Evolutionary conservation across 2,113 vertebrate genomes (phyloP), one percentile per base, ranked within the genome.

Genomic region (Serinus canaria): DNA sequence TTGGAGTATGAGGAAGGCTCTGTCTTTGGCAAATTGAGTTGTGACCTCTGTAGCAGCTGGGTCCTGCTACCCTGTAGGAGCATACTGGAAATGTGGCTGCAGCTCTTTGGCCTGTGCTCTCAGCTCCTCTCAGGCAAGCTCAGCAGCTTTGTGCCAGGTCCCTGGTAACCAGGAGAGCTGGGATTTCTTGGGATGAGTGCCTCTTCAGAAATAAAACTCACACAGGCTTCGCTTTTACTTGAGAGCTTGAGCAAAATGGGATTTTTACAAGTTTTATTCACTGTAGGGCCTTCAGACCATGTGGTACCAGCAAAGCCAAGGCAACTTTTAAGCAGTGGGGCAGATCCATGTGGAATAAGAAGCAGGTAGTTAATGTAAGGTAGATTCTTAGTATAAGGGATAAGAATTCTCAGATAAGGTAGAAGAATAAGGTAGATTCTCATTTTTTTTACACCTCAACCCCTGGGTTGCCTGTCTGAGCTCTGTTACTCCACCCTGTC

Each of bases 121-220:
- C 39, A 15, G 58, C 27, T 46, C 63, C n/a, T 79, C 53, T 35
- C 15, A 33, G 16, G 12, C 24, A 5, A 21, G 47, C 47, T 64
- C 53, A 62, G 50, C 50, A 78, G 68, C 43, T 43, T 64, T 43
- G 27, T 33, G n/a, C 14, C 21, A 56, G 77, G 9, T 47, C 79
- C 25, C 24, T 6, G 2, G 30, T 22, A n/a, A 55, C 35, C 0
- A 9, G 9, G 7, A 13, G 6, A 60, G 19, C 0, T 60, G 43
- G 47, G 50, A 11, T 41, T 76, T 76, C 33, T 63, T 11, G 8
- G 19, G 19, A 28, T 43, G 22, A 47, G 13, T 21, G 18, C 19
- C 30, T 83, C 15, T 86, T 64, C 37, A 44, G 62, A 63, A 69
- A 68, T 4, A 37, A 52, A 80, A 37, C 31, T 44, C 21, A 22